Evolutionary conservation across 2,113 vertebrate species (phyloP), one percentile per base, ranked within the genome.

Genomic region (Alligator mississippiensis): DNA sequence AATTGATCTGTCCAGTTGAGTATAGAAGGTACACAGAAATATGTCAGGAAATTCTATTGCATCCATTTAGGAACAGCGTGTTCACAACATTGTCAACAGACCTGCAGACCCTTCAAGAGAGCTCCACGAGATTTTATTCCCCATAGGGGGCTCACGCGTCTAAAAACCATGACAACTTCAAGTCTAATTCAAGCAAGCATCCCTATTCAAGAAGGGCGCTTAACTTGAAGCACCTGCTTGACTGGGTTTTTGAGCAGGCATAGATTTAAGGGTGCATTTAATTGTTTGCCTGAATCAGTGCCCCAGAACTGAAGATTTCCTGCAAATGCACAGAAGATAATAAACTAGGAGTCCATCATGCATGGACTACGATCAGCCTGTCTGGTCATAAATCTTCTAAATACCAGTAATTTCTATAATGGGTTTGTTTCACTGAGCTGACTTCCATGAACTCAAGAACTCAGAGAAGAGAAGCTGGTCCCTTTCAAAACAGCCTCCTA

Each of bases 391-490:
- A 85, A 89, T 19, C 86, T 87, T 79, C 80, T 88, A 47, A 63
- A 60, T 76, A 55, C 22, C 88, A 84, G 90, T 82, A 79, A 10
- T 47, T 90, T 47, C 87, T 84, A 64, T 72, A 84, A 81, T 89
- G 87, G 88, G 78, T 84, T 60, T 93, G 88, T 94, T 60, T 57
- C 60, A 80, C 77, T 85, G 59, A 87, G 62, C 27, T 34, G 86
- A 70, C 18, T 21, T 80, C 61, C 61, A 63, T 2, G 28, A 83
- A 57, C 22, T 28, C 9, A 61, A 1, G 18, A 34, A 68, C 18
- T 7, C 57, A 84, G 78, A 81, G 61, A 82, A 80, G 64, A 89
- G 60, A 75, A 95, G 30, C 15, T 0, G 5, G 61, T 58, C 38
- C 82, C 9, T 2, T 1, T 63, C 28, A 64, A 63, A 30, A 1